Base-by-base conservation (phyloP, 2,888 invertebrate genomes). In the Selenia dentaria region DNA sequence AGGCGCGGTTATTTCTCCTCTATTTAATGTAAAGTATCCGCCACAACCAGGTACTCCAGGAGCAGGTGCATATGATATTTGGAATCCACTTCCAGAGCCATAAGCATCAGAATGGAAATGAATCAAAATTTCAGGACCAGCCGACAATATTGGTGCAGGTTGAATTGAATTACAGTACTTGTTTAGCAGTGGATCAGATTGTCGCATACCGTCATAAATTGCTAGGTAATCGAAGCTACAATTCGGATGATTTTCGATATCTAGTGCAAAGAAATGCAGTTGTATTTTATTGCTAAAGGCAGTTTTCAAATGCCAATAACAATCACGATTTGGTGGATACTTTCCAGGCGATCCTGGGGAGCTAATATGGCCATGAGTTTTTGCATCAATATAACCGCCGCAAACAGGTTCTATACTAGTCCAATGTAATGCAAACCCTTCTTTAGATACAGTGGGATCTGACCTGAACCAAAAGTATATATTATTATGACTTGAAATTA, bases 321-420 rank as follows among this genome's bases (percentile, higher is more conserved):
- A 98, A 68, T 97, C 96, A 14, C 94, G 91, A 75, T 96, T 95
- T 8, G 93, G 92, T 0, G 98, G 98, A 83, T 98, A 98, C 52
- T 92, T 92, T 6, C 96, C 96, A 0, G 98, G 98, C 37, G 95
- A 97, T 0, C 98, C 98, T 0, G 98, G 98, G 1, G 97, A 97
- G 35, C 92, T 92, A 11, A 98, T 92, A 0, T 93, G 92, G 1
- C 98, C 98, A 69, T 96, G 94, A 2, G 92, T 83, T 0, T 77
- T 73, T 0, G 92, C 92, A 31, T 93, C 77, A 2, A 94, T 62
- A 2, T 86, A 80, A 0, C 95, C 96, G 40, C 97, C 97, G 66
- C 96, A 96, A 33, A 91, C 87, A 62, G 97, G 96, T 13, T 83
- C 69, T 18, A 93, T 92, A n/a, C 95, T 93, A 14, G 88, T 93